phyloP scores from a whole-genome alignment of 1,140 invertebrate species.

The Leptinotarsa undecemlineata region DNA sequence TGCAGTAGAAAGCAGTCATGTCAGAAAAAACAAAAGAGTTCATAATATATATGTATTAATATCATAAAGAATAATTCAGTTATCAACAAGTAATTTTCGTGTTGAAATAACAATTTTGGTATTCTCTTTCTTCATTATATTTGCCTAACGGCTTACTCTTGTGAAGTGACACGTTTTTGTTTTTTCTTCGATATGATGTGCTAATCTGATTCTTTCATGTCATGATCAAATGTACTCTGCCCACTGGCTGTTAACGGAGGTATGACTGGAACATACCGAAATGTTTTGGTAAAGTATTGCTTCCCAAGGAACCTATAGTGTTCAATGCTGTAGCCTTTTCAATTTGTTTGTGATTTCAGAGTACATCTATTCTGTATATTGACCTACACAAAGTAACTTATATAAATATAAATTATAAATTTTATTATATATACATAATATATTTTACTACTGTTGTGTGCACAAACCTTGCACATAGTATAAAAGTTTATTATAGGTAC shows the following conservation, averaged over 20 bases:
- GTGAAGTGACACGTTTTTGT: not conserved
- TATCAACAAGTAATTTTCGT: too few relatives aligned
- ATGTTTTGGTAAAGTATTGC: constrained; percentile 52
- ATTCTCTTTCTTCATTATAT: too few relatives aligned
- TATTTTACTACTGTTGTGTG: constrained; percentile 58
- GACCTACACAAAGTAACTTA: constrained; percentile 51
- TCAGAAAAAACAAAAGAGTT: not conserved
- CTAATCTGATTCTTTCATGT: constrained; percentile 6
- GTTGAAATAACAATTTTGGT: too few relatives aligned
- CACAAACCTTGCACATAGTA: constrained; percentile 56
- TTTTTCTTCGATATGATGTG: not conserved
- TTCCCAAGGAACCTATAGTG: constrained; percentile 55
- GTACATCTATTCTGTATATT: constrained; percentile 53
- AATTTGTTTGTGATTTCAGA: constrained; percentile 54
- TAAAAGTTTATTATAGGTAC: constrained; percentile 47
- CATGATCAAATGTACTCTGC: constrained; percentile 47
- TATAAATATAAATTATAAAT: constrained; percentile 49
- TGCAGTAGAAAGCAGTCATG: constrained; percentile 20
- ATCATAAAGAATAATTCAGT: too few relatives aligned
- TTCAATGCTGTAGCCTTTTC: constrained; percentile 56
- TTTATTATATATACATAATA: constrained; percentile 52
- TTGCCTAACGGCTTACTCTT: too few relatives aligned
- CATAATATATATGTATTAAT: not conserved
- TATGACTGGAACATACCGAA: constrained; percentile 17
- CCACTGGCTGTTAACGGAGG: constrained; percentile 42